Conservation (phyloP, 2,888 invertebrate genomes). For the Drymonia ruficornis region DNA sequence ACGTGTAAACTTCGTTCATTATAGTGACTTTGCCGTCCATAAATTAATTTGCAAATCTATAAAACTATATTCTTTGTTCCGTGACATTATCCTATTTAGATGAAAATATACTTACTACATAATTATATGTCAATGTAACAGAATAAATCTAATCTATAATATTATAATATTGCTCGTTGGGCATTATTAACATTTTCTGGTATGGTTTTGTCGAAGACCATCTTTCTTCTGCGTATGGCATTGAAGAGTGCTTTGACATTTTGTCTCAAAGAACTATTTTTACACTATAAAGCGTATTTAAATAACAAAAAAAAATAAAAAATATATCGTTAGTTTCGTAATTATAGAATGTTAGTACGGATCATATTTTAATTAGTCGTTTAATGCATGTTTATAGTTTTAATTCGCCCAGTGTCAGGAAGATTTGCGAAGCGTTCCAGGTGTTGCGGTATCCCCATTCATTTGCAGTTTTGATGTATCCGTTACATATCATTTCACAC, state of each 20-base stretch:
- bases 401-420: conserved; percentile 65
- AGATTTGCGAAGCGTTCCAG: conserved; percentile 52
- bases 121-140: conserved; percentile 53
- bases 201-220: conserved; percentile 41
- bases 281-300: conserved; percentile 74
- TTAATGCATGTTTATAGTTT: conserved; percentile 80
- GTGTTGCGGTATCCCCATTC: conserved; percentile 53
- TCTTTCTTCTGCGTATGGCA: conserved; percentile 44
- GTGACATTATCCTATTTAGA: conserved; percentile 53
- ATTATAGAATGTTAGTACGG: conserved; percentile 74
- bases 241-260: conserved; percentile 63
- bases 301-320: conserved; percentile 55
- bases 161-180: conserved; percentile 56
- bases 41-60: conserved; percentile 72
- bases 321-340: conserved; percentile 80
- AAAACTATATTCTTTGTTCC: conserved; percentile 53
- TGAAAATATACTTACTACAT: conserved; percentile 43
- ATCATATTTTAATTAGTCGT: conserved; percentile 79
- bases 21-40: conserved; percentile 77
- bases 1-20: conserved; percentile 40
- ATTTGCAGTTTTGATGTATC: conserved; percentile 58
- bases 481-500: conserved; percentile 57
- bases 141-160: conserved; percentile 29
- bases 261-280: conserved; percentile 78
- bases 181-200: conserved; percentile 68